These are phyloP conservation scores for Amblyjoppa fuscipennis DNA, from an alignment of 2,888 invertebrate genomes.

Conservation along the genomic window DNA sequence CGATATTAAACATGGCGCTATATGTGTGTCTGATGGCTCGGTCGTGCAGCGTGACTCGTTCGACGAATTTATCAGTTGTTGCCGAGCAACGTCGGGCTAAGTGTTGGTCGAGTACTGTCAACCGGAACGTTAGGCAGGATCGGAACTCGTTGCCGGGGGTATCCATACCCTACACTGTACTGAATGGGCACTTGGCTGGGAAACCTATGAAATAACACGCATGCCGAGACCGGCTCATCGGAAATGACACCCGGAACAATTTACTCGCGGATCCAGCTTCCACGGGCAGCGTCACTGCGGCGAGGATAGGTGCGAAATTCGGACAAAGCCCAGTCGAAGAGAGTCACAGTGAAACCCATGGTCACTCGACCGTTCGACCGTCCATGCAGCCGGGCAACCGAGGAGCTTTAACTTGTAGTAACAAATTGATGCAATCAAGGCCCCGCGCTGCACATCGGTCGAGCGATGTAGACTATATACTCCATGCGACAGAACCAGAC, in stretches of 20 bases:
- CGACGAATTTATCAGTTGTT: slow-evolving; percentile 50
- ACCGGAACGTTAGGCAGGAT: slow-evolving; percentile 47
- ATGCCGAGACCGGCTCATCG: slow-evolving; percentile 51
- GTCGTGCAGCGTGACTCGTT: slow-evolving; percentile 3
- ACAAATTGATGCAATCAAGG: slow-evolving; percentile 75
- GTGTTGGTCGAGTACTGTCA: slow-evolving; percentile 61
- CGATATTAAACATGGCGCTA: slow-evolving; percentile 42
- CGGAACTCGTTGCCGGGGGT: slow-evolving; percentile 17
- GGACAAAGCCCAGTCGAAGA: slow-evolving; percentile 57
- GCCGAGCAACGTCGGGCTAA: slow-evolving; percentile 38
- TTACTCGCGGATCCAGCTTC: slow-evolving; percentile 44
- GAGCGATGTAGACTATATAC: slow-evolving; percentile 23
- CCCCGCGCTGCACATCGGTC: slow-evolving; percentile 62
- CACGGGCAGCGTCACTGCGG: slow-evolving; percentile 9
- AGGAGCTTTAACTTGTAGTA: slow-evolving; percentile 71
- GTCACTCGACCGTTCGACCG: slow-evolving; percentile 49
- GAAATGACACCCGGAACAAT: slow-evolving; percentile 61
- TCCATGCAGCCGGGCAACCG: slow-evolving; percentile 60
- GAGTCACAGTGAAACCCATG: slow-evolving; percentile 48
- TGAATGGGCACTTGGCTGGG: slow-evolving; percentile 51
- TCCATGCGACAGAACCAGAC: slow-evolving; percentile 42
- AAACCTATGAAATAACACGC: slow-evolving; percentile 56
- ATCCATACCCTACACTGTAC: not conserved
- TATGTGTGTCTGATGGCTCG: slow-evolving; percentile 25
- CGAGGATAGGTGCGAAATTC: slow-evolving; percentile 61